phyloP scores from a whole-genome alignment of 2,797 vertebrate species.

The Falco naumanni region DNA sequence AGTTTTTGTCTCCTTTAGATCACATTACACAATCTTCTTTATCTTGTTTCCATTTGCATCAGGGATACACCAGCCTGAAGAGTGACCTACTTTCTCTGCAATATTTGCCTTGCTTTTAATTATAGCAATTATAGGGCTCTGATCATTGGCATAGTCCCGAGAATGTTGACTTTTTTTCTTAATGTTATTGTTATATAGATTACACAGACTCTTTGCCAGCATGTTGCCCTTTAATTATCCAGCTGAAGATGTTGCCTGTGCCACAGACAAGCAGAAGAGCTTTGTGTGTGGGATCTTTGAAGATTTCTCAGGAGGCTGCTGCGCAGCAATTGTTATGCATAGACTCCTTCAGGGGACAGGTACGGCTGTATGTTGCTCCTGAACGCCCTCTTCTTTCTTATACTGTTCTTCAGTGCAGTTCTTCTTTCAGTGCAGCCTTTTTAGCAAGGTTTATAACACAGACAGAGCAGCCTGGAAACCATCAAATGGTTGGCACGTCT shows the following conservation, averaged over 20 bases:
- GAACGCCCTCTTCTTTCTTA: background rate
- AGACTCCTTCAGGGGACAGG: background rate
- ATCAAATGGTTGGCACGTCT: background rate
- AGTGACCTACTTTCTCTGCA: slow-evolving; percentile 73
- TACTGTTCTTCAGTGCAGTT: background rate
- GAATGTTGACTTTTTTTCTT: slow-evolving; percentile 63
- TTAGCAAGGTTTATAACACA: background rate
- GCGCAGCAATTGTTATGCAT: background rate
- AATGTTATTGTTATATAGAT: slow-evolving; percentile 73
- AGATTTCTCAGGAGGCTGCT: background rate
- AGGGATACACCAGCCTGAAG: slow-evolving; percentile 44
- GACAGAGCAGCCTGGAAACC: background rate
- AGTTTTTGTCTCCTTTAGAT: slow-evolving; percentile 31
- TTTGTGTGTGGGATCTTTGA: background rate
- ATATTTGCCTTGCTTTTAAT: slow-evolving; percentile 77
- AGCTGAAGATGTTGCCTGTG: background rate
- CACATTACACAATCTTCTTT: slow-evolving; percentile 31
- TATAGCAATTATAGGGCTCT: slow-evolving; percentile 73
- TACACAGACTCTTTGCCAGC: slow-evolving; percentile 50
- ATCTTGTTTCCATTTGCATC: slow-evolving; percentile 51
- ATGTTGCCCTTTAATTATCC: slow-evolving; percentile 55
- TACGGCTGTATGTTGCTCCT: background rate
- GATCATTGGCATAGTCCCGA: slow-evolving; percentile 62
- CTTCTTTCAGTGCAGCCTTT: background rate
- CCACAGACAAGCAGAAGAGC: background rate